Evolutionary conservation across 1,140 invertebrate species (phyloP), one percentile per base, ranked within the genome.

Genomic region (Zeugodacus cucurbitae): DNA sequence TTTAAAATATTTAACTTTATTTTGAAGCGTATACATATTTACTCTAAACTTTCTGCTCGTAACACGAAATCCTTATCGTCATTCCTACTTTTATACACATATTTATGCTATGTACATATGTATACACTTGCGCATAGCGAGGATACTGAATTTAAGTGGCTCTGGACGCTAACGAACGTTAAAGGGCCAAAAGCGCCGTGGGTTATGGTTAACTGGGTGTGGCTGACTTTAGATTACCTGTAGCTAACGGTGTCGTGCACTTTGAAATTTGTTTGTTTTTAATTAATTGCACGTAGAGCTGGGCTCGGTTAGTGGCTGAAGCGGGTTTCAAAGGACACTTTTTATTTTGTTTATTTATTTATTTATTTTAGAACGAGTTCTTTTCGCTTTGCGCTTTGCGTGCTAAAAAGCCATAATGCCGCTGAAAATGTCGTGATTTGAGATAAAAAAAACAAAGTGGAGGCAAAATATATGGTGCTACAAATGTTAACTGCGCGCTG

Each of bases 221-320:
- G 54, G 85, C 29, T 10, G 54, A 11, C 29, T 29, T 26, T 86
- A 37, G 37, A 74, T 74, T 74, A 29, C 37, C 70, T 86, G 20
- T 82, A 29, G 48, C 85, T 58, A 59, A 37, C 54, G 26, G 44
- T 86, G 85, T 34, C 57, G 29, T 91, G 91, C 90, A 92, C 89
- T 92, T 91, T 90, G 90, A 92, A 92, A 91, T 93, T 92, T 93
- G 92, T 93, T 93, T 93, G 92, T 91, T 92, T 93, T 93, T 93
- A 93, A 93, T 93, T 93, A 92, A 93, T 93, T 92, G 92, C 92
- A 93, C 92, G 92, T 91, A 90, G 90, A 29, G 70, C n/a, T 87
- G 58, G 67, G 88, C 70, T 87, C 41, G 26, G 82, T 48, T 62
- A 20, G 48, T 58, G 32, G 54, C 37, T 58, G 57, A 48, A 59